A percentile compares a stretch with the other conserved stretches of the same genome.
Conservation (phyloP, 2,888 invertebrate species). For the Colletes collaris region DNA sequence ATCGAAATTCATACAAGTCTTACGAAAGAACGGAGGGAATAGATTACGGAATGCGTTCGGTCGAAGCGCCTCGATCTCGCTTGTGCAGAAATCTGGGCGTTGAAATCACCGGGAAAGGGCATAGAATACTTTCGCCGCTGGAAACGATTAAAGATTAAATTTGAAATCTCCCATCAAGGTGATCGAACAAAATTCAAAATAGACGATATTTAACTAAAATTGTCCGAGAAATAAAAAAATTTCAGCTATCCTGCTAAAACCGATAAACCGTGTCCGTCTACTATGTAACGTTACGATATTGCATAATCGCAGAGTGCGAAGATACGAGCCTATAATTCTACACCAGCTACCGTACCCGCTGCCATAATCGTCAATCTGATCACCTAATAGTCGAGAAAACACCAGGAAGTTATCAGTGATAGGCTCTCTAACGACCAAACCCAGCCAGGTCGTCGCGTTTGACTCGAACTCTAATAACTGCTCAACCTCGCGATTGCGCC, state of each 20-base stretch:
- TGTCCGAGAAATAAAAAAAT: too few relatives aligned
- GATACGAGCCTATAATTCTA: constrained; percentile 24
- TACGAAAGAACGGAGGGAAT: too few relatives aligned
- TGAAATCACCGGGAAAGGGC: too few relatives aligned
- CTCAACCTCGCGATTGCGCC: background rate
- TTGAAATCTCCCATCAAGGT: too few relatives aligned
- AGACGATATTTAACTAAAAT: too few relatives aligned
- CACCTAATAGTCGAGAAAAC: constrained; percentile 34
- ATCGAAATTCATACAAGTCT: too few relatives aligned
- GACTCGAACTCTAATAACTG: constrained; percentile 24
- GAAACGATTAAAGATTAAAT: too few relatives aligned
- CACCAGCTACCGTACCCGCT: background rate
- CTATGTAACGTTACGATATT: constrained; percentile 21
- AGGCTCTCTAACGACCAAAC: constrained; percentile 21
- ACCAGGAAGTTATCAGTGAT: constrained; percentile 40
- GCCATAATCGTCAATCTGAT: constrained; percentile 17
- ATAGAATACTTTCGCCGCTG: too few relatives aligned
- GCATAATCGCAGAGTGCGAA: constrained; percentile 16
- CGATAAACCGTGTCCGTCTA: background rate
- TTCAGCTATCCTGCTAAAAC: background rate
- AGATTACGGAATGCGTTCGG: too few relatives aligned
- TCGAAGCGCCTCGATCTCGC: too few relatives aligned
- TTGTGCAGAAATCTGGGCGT: too few relatives aligned
- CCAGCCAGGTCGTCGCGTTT: background rate
- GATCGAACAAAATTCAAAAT: too few relatives aligned